These are phyloP conservation scores for Sula dactylatra DNA, from an alignment of 2,113 vertebrate species.

Conservation along the genomic window DNA sequence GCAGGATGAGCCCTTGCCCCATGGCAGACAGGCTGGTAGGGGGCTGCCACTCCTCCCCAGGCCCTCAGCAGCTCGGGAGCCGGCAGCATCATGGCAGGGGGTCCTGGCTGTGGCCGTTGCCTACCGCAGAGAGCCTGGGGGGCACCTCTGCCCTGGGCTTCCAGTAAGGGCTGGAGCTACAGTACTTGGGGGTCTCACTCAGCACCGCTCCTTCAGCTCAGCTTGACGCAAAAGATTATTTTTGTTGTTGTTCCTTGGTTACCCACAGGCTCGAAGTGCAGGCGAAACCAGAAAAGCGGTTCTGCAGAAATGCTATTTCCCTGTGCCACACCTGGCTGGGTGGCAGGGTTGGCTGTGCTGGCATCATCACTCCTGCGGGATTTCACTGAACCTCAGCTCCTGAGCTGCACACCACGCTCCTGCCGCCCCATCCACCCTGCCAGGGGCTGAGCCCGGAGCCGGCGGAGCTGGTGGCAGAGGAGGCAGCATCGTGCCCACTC, in stretches of 20 bases:
- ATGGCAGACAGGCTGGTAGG: background rate
- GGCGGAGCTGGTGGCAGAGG: rapidly evolving
- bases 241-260: background rate
- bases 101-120: background rate
- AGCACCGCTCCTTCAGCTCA: background rate
- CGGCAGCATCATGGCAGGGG: rapidly evolving
- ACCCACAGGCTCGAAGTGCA: background rate
- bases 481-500: rapidly evolving
- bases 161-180: background rate
- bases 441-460: background rate
- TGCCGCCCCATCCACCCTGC: background rate
- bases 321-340: background rate
- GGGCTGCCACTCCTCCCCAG: background rate
- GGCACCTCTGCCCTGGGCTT: background rate
- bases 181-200: background rate
- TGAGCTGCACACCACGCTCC: background rate
- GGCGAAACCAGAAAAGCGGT: background rate
- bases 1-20: background rate
- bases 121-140: too few species aligned
- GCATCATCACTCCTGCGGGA: background rate
- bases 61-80: background rate
- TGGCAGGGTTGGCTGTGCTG: rapidly evolving
- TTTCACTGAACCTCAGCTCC: background rate
- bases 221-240: background rate
- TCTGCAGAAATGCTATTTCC: background rate